Conservation (phyloP, 2,797 vertebrate genomes). For the Poeciliopsis presidionis region DNA sequence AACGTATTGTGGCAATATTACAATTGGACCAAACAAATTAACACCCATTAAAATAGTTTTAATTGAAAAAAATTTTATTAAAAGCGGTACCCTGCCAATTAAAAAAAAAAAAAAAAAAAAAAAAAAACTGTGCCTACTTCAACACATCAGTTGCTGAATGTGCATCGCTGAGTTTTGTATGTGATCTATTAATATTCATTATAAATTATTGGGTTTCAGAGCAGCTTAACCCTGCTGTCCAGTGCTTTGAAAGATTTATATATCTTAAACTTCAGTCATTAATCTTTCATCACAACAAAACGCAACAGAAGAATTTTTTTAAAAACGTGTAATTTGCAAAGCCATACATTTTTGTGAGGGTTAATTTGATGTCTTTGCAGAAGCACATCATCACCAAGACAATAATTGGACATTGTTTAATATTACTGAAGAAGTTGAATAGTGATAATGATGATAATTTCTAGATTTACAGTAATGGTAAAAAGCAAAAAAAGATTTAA, state of each 20-base stretch:
- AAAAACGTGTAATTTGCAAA: constrained; percentile 47
- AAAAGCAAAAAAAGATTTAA: neutral
- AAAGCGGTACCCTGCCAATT: constrained; percentile 3
- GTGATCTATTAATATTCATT: constrained; percentile 59
- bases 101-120: neutral
- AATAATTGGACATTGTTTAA: constrained; percentile 19
- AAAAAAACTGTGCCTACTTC: constrained; percentile 7
- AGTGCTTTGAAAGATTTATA: constrained; percentile 72
- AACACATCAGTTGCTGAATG: constrained; percentile 2
- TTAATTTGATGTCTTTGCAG: constrained; percentile 45
- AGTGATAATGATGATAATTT: neutral
- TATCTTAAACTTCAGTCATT: constrained; percentile 65
- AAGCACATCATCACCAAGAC: constrained; percentile 31
- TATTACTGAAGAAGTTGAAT: neutral
- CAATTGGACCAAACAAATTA: too few relatives aligned
- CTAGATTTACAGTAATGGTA: neutral
- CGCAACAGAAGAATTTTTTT: constrained; percentile 42
- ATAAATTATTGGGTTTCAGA: constrained; percentile 43
- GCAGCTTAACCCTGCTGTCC: constrained; percentile 62
- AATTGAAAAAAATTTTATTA: too few relatives aligned
- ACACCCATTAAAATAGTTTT: too few relatives aligned
- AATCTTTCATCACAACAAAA: constrained; percentile 69
- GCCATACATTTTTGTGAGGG: constrained; percentile 43
- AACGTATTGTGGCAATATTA: too few relatives aligned
- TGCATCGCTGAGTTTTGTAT: constrained; percentile 9